phyloP scores from a whole-genome alignment of 2,797 vertebrate genomes.

The Chromobotia macracanthus region DNA sequence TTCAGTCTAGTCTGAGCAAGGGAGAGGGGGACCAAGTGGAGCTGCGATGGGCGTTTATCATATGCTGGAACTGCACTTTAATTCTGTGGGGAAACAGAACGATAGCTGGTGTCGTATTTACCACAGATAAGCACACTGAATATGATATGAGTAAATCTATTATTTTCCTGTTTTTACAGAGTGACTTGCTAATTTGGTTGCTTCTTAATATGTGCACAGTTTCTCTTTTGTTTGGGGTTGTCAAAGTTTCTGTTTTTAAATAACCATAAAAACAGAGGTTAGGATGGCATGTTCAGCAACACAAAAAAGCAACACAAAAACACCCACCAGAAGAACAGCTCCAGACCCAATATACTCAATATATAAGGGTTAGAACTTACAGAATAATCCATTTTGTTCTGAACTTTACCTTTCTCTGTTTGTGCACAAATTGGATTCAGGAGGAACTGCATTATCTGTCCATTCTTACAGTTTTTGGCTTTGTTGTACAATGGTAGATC shows the following conservation, averaged over 20 bases:
- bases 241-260: slow-evolving; percentile 39
- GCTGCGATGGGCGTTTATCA: slow-evolving; percentile 44
- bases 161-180: slow-evolving; percentile 42
- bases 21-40: too few species aligned
- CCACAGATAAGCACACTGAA: slow-evolving; percentile 23
- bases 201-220: slow-evolving; percentile 5
- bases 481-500: slow-evolving; percentile 50
- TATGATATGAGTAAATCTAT: slow-evolving; percentile 42
- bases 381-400: not conserved
- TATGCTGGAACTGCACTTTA: slow-evolving; percentile 54
- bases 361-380: not conserved
- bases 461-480: slow-evolving; percentile 69
- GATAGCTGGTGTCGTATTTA: slow-evolving; percentile 35
- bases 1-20: slow-evolving; percentile 89
- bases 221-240: slow-evolving; percentile 1
- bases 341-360: not conserved
- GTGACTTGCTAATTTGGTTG: slow-evolving; percentile 29
- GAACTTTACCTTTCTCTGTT: slow-evolving; percentile 26
- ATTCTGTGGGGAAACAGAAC: slow-evolving; percentile 1
- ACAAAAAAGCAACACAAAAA: too few species aligned
- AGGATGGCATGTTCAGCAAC: slow-evolving; percentile 12
- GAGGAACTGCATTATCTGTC: too few species aligned
- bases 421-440: slow-evolving; percentile 50
- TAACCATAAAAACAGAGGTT: not conserved
- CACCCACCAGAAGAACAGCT: too few species aligned